A percentile compares a stretch with the other conserved stretches of the same genome.
Evolutionary conservation across 2,113 vertebrate genomes (phyloP).

Genomic region (Pteronura brasiliensis): DNA sequence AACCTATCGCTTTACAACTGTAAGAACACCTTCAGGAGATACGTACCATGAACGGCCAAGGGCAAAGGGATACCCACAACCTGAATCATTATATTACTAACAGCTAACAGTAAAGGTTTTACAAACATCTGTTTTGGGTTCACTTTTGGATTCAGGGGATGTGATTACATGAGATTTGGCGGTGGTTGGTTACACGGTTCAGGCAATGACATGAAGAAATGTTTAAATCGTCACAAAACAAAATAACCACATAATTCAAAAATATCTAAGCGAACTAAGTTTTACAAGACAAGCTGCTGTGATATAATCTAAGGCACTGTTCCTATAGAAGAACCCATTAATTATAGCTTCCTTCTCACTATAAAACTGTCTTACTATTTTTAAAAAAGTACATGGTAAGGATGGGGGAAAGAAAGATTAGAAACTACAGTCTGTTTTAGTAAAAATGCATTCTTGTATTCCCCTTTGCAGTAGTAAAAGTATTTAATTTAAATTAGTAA

Average conservation of each 20-base stretch:
- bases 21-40: background rate
- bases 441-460: background rate
- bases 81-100: background rate
- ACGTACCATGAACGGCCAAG: background rate
- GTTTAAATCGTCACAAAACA: conserved; percentile 41
- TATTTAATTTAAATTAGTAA: conserved; percentile 1
- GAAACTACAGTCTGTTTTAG: background rate
- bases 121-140: conserved; percentile 12
- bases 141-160: background rate
- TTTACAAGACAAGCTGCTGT: background rate
- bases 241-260: conserved; percentile 3
- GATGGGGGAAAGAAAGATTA: background rate
- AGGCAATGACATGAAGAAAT: background rate
- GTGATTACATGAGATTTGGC: background rate
- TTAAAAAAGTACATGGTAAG: background rate
- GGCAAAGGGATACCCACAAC: background rate
- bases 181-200: background rate
- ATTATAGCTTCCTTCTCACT: background rate
- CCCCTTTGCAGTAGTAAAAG: conserved; percentile 14
- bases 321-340: background rate
- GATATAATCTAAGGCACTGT: background rate
- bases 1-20: background rate
- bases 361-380: background rate
- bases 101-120: conserved; percentile 6
- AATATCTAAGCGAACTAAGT: background rate